phyloP scores from a whole-genome alignment of 2,113 vertebrate genomes.

The Nycticebus coucang region DNA sequence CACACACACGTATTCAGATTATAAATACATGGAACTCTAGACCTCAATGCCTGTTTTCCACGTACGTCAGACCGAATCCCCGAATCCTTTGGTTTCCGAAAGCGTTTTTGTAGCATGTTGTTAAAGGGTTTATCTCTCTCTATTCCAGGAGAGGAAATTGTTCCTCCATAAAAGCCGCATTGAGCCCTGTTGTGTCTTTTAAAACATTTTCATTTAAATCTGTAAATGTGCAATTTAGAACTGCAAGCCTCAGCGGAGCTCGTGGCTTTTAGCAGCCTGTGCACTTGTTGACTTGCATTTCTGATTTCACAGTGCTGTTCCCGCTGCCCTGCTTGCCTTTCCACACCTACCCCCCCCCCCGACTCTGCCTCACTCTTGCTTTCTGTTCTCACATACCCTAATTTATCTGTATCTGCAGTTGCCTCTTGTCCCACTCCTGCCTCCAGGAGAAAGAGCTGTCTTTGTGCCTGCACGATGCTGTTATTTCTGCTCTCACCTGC shows the following conservation, averaged over 20 bases:
- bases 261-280: background rate
- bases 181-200: background rate
- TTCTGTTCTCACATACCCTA: background rate
- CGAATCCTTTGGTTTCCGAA: background rate
- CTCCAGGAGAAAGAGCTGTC: background rate
- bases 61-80: background rate
- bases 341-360: background rate
- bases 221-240: background rate
- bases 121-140: background rate
- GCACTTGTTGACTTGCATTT: background rate
- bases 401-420: background rate
- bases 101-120: background rate
- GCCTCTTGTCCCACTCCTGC: background rate
- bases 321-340: background rate
- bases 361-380: background rate
- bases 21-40: background rate
- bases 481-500: background rate
- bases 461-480: background rate
- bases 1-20: rapidly evolving
- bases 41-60: background rate
- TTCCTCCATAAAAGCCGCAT: background rate
- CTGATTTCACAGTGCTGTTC: background rate
- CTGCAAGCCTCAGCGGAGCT: background rate
- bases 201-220: conserved; percentile 18
- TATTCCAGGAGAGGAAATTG: conserved; percentile 22